Conservation (phyloP, 2,113 vertebrate species). For the Alaudala cheleensis region DNA sequence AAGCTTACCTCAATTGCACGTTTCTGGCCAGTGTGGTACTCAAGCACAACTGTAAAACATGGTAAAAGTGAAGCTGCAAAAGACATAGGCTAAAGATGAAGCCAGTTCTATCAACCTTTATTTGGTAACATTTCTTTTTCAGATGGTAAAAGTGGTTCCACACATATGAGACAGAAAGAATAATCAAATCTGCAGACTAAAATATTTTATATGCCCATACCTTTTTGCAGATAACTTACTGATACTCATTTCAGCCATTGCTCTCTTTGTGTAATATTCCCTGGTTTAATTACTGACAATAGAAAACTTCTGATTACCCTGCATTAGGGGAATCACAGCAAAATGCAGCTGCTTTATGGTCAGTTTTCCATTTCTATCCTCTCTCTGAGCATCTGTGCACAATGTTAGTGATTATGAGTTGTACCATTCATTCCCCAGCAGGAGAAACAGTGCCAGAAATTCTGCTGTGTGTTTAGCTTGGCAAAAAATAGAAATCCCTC, state of each 20-base stretch:
- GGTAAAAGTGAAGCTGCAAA: background rate
- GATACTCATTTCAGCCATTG: background rate
- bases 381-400: slow-evolving; percentile 56
- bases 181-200: background rate
- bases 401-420: slow-evolving; percentile 41
- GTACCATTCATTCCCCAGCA: slow-evolving; percentile 30
- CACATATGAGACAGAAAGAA: background rate
- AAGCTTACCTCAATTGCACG: background rate
- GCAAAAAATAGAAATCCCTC: background rate
- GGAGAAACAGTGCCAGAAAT: slow-evolving; percentile 35
- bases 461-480: slow-evolving; percentile 32
- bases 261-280: background rate
- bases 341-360: slow-evolving; percentile 55
- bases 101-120: background rate
- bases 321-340: slow-evolving; percentile 24
- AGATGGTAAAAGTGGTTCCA: background rate
- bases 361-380: slow-evolving; percentile 48
- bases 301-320: background rate
- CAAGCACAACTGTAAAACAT: background rate
- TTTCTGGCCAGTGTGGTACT: background rate
- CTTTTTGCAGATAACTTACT: background rate
- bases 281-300: slow-evolving; percentile 42
- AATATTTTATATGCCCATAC: background rate
- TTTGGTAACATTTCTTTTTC: background rate
- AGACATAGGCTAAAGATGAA: background rate